Conservation (phyloP, 2,888 invertebrate genomes). For the Amorpha juglandis region DNA sequence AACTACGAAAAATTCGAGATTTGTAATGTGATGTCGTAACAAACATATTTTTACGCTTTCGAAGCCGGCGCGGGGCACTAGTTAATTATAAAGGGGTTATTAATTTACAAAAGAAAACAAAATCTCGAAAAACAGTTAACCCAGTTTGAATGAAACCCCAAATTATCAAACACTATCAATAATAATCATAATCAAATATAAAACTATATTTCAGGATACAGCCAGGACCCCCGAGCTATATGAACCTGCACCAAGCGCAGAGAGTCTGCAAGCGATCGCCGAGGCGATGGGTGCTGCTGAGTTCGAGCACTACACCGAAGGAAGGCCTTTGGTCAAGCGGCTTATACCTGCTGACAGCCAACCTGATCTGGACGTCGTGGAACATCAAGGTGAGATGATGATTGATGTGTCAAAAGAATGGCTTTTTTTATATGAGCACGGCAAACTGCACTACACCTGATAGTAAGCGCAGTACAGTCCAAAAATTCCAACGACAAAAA, state of each 20-base stretch:
- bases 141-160: too few species aligned
- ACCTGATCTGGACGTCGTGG: constrained; percentile 74
- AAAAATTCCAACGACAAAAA: too few species aligned
- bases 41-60: too few species aligned
- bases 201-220: constrained; percentile 52
- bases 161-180: too few species aligned
- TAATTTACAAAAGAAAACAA: too few species aligned
- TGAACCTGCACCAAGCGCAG: constrained; percentile 69
- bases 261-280: constrained; percentile 75
- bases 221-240: constrained; percentile 55
- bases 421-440: too few species aligned
- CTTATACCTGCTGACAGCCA: constrained; percentile 72
- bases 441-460: too few species aligned
- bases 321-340: constrained; percentile 72
- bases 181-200: background rate
- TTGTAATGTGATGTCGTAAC: too few species aligned
- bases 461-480: too few species aligned
- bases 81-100: too few species aligned
- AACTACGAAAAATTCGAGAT: too few species aligned
- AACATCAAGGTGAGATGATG: constrained; percentile 74
- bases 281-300: constrained; percentile 82
- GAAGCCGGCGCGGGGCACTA: too few species aligned
- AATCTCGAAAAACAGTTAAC: background rate
- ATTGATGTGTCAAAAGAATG: background rate
- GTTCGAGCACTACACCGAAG: constrained; percentile 77